Evolutionary conservation across 2,888 invertebrate genomes (phyloP).

Genomic region (Parnassius orleans): DNA sequence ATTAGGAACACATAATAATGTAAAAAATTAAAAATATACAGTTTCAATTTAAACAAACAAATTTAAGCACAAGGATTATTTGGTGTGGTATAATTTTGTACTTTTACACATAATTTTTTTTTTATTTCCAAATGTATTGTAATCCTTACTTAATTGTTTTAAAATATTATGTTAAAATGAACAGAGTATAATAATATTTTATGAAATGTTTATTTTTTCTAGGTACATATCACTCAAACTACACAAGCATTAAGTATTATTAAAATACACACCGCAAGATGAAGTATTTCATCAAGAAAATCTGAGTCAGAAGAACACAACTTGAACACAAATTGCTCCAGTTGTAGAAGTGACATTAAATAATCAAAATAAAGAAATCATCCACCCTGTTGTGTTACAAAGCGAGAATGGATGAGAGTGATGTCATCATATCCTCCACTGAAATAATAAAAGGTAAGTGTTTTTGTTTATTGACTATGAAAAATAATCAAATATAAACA

Average conservation of each 20-base stretch:
- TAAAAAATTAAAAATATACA: too few relatives aligned
- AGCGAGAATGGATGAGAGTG: conserved; percentile 74
- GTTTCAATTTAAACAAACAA: too few relatives aligned
- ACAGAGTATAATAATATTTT: too few relatives aligned
- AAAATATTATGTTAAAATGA: too few relatives aligned
- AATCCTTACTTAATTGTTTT: too few relatives aligned
- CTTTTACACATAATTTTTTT: too few relatives aligned
- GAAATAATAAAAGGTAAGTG: conserved; percentile 84
- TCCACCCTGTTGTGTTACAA: conserved; percentile 65
- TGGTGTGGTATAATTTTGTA: too few relatives aligned
- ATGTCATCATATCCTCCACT: conserved; percentile 83
- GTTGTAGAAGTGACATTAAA: conserved; percentile 24
- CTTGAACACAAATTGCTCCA: background rate
- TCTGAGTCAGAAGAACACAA: background rate
- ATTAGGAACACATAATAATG: too few relatives aligned
- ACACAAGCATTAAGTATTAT: conserved; percentile 3
- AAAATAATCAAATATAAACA: too few relatives aligned
- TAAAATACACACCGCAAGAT: conserved; percentile 8
- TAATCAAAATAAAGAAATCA: conserved; percentile 67
- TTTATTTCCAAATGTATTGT: too few relatives aligned
- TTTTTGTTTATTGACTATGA: background rate
- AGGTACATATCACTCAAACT: conserved; percentile 22
- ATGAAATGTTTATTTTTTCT: background rate
- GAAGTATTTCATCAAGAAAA: background rate
- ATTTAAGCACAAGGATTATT: too few relatives aligned